Evolutionary conservation across 2,888 invertebrate species (phyloP).

Genomic region (Andrena marginata): DNA sequence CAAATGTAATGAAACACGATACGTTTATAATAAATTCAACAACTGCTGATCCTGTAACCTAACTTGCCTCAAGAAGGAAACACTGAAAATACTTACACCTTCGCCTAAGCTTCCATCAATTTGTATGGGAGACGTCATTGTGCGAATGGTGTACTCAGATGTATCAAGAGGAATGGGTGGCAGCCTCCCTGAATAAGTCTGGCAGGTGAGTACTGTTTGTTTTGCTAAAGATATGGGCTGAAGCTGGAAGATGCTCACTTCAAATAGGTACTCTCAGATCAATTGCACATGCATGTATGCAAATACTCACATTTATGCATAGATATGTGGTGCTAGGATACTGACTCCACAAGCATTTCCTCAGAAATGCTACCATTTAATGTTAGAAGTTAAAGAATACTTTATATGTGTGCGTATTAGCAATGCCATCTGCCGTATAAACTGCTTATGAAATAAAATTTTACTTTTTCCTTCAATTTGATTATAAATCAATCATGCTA

Average conservation of each 20-base stretch:
- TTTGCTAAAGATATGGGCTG: neutral
- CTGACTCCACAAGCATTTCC: neutral
- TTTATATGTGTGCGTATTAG: neutral
- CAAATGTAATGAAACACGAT: neutral
- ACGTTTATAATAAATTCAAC: neutral
- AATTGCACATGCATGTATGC: neutral
- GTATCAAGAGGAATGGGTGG: neutral
- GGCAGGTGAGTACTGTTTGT: neutral
- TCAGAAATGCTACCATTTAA: neutral
- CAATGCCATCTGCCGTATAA: neutral
- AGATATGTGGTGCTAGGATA: neutral
- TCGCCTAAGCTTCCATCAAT: constrained; percentile 93
- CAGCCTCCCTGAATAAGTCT: neutral
- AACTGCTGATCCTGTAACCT: constrained; percentile 14
- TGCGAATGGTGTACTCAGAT: constrained; percentile 6
- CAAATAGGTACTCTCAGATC: neutral
- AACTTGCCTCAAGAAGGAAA: neutral
- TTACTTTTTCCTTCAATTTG: constrained; percentile 11
- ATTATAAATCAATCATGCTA: constrained; percentile 43
- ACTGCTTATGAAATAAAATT: neutral
- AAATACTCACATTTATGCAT: too few relatives aligned
- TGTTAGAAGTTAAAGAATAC: too few relatives aligned
- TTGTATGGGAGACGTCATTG: constrained; percentile 84
- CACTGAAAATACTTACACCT: constrained; percentile 87
- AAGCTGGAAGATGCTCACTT: neutral